phyloP scores from a whole-genome alignment of 2,797 vertebrate species.

The Scleropages formosus region DNA sequence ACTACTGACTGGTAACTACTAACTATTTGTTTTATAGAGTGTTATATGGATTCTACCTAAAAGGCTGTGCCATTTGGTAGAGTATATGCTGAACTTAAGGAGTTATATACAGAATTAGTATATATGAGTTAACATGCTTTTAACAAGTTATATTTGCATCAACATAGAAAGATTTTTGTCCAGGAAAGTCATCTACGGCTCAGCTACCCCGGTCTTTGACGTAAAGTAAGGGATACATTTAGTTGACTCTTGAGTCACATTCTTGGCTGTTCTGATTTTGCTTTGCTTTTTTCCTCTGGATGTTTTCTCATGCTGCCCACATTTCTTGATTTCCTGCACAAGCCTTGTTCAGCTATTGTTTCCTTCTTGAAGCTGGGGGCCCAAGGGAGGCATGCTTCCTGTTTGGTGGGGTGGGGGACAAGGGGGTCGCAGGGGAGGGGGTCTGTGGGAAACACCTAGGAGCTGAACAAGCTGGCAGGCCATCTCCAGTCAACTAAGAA shows the following conservation, averaged over 20 bases:
- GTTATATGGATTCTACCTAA: no score
- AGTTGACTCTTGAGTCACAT: conserved; percentile 13
- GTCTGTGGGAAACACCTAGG: conserved; percentile 41
- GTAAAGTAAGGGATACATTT: no score
- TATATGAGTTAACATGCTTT: no score
- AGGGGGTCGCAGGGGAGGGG: not conserved
- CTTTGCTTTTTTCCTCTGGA: conserved; percentile 31
- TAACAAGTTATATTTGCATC: no score
- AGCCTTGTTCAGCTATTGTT: conserved; percentile 42
- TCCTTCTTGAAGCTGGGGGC: conserved; percentile 41
- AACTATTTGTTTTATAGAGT: no score
- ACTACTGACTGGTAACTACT: no score
- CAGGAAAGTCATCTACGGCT: no score
- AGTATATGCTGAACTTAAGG: no score
- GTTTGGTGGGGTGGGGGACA: conserved; percentile 21
- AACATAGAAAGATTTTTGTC: no score
- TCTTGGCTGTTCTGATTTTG: conserved; percentile 23
- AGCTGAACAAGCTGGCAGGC: conserved; percentile 30
- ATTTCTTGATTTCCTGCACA: conserved; percentile 34
- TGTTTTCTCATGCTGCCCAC: conserved; percentile 24
- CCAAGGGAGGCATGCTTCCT: conserved; percentile 47
- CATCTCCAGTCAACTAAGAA: conserved; percentile 7
- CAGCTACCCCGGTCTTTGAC: no score
- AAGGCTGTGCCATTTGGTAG: no score
- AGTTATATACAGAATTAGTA: no score